Base-by-base conservation (phyloP, 2,113 vertebrate genomes). In the Tricholaema leucomelas region DNA sequence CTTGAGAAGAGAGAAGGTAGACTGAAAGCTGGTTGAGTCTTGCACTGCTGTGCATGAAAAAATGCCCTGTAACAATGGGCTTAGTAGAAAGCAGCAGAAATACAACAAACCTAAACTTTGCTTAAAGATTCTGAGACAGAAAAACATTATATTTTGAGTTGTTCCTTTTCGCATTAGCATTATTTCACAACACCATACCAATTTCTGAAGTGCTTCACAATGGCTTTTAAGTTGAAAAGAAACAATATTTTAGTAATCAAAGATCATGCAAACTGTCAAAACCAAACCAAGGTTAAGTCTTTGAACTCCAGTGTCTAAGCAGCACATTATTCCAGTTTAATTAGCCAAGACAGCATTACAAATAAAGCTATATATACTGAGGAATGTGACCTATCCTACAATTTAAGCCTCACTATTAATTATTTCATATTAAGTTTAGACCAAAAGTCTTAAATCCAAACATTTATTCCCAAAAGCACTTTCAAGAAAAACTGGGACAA, bases 401-500 rank as follows among this genome's bases (percentile, higher is more conserved):
- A 40, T 52, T 81, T 67, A 59, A 88, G 50, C 30, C 17, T 72
- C 27, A n/a, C 25, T 54, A 38, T 59, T 50, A 54, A 54, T 74
- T 81, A 75, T 87, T 91, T 48, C 48, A 56, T 15, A 50, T 28
- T 7, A 81, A 64, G 9, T 59, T 75, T 36, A 78, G 33, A 75
- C 4, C 54, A 38, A 20, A 91, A 87, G 27, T 52, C 74, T 91
- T 46, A n/a, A 84, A 91, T 72, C 84, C 71, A 92, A 95, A 25
- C n/a, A 56, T 56, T 67, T 79, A 91, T 85, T 87, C 90, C 85
- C 92, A 87, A 77, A 91, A 81, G 69, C 60, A 71, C 75, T 73
- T 70, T 48, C 67, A 91, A 42, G 87, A 77, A 91, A 94, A 93
- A 77, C 33, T 93, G 72, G 93, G 93, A 79, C 94, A 91, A 84